Evolutionary conservation across 2,888 invertebrate genomes (phyloP), one percentile per base, ranked within the genome.

Genomic region (Nebria salina): DNA sequence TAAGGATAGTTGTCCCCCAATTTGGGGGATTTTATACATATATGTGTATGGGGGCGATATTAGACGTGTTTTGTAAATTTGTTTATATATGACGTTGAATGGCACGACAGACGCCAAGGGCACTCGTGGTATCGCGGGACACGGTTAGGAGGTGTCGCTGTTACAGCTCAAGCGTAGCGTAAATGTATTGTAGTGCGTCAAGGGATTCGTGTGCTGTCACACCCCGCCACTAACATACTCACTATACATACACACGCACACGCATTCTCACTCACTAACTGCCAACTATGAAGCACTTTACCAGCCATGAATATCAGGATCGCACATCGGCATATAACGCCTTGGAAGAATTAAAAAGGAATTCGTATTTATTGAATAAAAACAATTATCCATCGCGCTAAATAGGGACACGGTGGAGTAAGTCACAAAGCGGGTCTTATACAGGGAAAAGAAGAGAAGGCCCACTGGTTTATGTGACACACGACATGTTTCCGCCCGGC

Each of bases 191-290:
- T 70, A 26, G 70, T 11, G 70, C 34, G 70, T 70, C 70, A 70
- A 70, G 70, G 70, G 70, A 70, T 26, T 68, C 68, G 20, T 68
- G 66, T 20, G 20, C 68, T 11, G 68, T 68, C 68, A 68, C 68
- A 70, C 2, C 26, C 26, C 3, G 25, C 15, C 7, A 25, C n/a
- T 70, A 20, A 70, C 70, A 70, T 34, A 70, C 70, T 25, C 25
- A 70, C 54, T 54, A 54, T 8, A 54, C 54, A 11, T 8, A 54
- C 54, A 54, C 7, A 54, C 54, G 8, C 7, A 54, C 7, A 54
- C 54, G 13, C 54, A 54, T 34, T 34, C 54, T 54, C 54, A 54
- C 4, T 11, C 13, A 9, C 7, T 43, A 8, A 43, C 43, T 8
- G 0, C 1, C 34, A 34, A 34, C 5, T 34, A 34, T 34, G 5